Evolutionary conservation across 2,888 invertebrate species (phyloP), one percentile per base, ranked within the genome.

Genomic region (Chaitophorus viminalis): DNA sequence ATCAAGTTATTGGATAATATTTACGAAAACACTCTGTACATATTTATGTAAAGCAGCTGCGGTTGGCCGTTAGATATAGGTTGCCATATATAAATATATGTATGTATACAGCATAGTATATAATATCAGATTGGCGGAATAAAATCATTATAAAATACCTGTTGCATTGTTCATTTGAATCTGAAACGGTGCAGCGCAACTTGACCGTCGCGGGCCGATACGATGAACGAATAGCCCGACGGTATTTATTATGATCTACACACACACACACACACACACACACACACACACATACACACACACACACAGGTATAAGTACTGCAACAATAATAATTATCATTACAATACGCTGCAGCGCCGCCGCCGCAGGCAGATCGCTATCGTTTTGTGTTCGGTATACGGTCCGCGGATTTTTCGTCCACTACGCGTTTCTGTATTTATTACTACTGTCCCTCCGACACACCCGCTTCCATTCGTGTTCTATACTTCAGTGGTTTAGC

Each of bases 401-500:
- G 84, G 76, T 84, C 65, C 76, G 76, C 84, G 65, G 76, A 76
- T 84, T 76, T 81, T 76, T 65, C 75, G 82, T 74, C 54, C n/a
- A 31, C 31, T 29, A 31, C 39, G 39, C 39, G 14, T 36, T 60
- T 4, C 31, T 78, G n/a, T n/a, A 78, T 25, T 77, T 68, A 68
- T 68, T 29, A 68, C 8, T 68, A 68, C 11, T 31, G 17, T 31
- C 4, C 29, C 3, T 29, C 1, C 52, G 36, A n/a, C n/a, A n/a
- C n/a, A n/a, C n/a, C n/a, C n/a, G 25, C 31, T 52, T 14, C 17
- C 39, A 21, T 68, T 46, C 29, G 31, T 46, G 17, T 65, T 21
- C n/a, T 18, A 3, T 17, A 5, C 2, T 46, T 2, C 46, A 46
- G 46, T 1, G 46, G 11, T 11, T 9, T 14, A 46, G 46, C 46